These are phyloP conservation scores for Meriones unguiculatus DNA, from an alignment of 2,113 vertebrate species.

Conservation along the genomic window DNA sequence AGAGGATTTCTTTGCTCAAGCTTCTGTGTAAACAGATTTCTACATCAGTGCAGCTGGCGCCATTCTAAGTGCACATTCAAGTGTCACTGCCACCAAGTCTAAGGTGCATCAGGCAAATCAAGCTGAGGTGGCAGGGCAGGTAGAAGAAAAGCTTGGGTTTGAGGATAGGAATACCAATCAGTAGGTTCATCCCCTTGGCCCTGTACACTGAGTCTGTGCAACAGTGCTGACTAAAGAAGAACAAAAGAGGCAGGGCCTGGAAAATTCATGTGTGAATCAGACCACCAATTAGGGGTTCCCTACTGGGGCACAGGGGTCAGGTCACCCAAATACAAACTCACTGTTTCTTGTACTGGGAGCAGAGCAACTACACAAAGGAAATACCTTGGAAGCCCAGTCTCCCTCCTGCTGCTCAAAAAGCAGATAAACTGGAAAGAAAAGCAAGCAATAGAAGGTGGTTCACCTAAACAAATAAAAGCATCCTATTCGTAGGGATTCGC, in stretches of 20 bases:
- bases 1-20: constrained; percentile 55
- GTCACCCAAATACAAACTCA: not conserved
- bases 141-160: constrained; percentile 28
- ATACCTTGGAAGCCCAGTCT: constrained; percentile 63
- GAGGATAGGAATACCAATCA: not conserved
- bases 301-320: not conserved
- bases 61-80: not conserved
- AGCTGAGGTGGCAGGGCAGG: not conserved
- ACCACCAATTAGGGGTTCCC: not conserved
- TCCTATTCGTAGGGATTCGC: constrained; percentile 47
- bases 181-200: constrained; percentile 38
- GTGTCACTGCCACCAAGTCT: constrained; percentile 6
- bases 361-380: constrained; percentile 54
- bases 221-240: constrained; percentile 12
- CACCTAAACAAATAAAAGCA: constrained; percentile 66
- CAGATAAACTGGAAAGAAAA: constrained; percentile 67
- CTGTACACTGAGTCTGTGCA: not conserved
- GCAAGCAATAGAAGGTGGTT: constrained; percentile 67
- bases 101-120: constrained; percentile 47
- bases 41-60: constrained; percentile 41
- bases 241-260: not conserved
- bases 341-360: not conserved
- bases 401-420: constrained; percentile 70
- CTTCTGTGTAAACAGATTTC: not conserved
- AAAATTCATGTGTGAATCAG: not conserved